A percentile compares a stretch with the other conserved stretches of the same genome.
Evolutionary conservation across 2,888 invertebrate species (phyloP).

Genomic region (Eudemis profundana): DNA sequence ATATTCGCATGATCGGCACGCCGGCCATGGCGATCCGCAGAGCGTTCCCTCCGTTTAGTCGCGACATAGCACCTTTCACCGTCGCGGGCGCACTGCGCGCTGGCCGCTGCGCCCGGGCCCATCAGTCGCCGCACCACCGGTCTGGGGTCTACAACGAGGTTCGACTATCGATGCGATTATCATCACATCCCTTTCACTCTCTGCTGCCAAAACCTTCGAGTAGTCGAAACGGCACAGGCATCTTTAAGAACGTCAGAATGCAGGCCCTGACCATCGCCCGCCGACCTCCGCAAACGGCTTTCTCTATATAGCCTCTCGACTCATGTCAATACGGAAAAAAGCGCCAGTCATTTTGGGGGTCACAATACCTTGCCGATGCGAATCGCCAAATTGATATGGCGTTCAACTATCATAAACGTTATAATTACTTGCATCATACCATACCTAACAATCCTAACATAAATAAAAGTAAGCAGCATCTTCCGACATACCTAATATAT

Average conservation of each 20-base stretch:
- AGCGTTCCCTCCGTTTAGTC: constrained; percentile 59
- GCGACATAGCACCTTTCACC: constrained; percentile 81
- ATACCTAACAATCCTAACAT: too few species aligned
- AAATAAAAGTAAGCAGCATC: not conserved
- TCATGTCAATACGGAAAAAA: constrained; percentile 57
- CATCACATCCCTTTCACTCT: constrained; percentile 23
- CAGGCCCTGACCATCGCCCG: constrained; percentile 51
- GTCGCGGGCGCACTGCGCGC: constrained; percentile 76
- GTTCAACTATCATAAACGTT: not conserved
- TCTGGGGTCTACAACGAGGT: constrained; percentile 15
- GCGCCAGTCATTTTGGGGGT: constrained; percentile 46
- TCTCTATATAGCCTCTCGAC: constrained; percentile 69
- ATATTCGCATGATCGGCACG: constrained; percentile 66
- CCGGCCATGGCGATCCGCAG: constrained; percentile 68
- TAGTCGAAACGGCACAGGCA: constrained; percentile 3
- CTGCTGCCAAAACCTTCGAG: not conserved
- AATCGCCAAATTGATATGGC: not conserved
- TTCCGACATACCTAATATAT: not conserved
- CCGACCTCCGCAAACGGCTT: constrained; percentile 75
- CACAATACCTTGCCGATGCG: not conserved
- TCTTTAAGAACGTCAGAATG: constrained; percentile 4
- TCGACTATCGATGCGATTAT: constrained; percentile 5
- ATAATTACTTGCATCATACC: not conserved
- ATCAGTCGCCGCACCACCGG: constrained; percentile 47
- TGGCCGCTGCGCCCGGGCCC: constrained; percentile 49